Base-by-base conservation (phyloP, 2,888 invertebrate species). In the Orchesella flavescens region DNA sequence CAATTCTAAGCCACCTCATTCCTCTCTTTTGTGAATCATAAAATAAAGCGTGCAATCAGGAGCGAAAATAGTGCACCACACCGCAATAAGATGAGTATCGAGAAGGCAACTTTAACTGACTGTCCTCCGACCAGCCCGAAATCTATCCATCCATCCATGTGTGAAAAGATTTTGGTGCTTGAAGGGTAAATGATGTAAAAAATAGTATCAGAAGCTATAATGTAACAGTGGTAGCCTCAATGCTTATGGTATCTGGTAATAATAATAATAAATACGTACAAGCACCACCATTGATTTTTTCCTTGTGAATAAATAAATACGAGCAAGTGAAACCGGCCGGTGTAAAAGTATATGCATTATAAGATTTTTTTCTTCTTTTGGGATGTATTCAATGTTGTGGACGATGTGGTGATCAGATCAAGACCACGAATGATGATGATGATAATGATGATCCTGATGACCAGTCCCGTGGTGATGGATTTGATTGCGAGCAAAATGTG, bases 381-480 rank as follows among this genome's bases (percentile, higher is more conserved):
- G 34, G 34, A 34, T 34, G 7, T n/a, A n/a, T n/a, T n/a, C n/a
- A n/a, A 53, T 21, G 17, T 75, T 23, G 21, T 19, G 34, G 55
- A 34, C 24, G 19, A 24, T 46, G 12, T 78, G 44, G 68, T 78
- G 78, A 78, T 78, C 78, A 78, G 78, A 78, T 78, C 71, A 61
- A 71, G 78, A 78, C 49, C 75, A 65, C 19, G 23, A 59, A n/a
- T 59, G 19, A 5, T 19, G 9, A 69, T 49, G 49, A 69, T 49
- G 49, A 71, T 55, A 15, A 71, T 49, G 59, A 73, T 59, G 75
- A 75, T 72, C 34, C 21, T 69, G 74, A 82, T 69, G 59, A 68
- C 83, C 66, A 76, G 83, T 83, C 83, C 65, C 69, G 76, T 72
- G 82, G 75, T 83, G 83, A 83, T 83, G 83, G 77, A 83, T 83